Evolutionary conservation across 2,113 vertebrate genomes (phyloP), one percentile per base, ranked within the genome.

Genomic region (Oreochromis aureus): DNA sequence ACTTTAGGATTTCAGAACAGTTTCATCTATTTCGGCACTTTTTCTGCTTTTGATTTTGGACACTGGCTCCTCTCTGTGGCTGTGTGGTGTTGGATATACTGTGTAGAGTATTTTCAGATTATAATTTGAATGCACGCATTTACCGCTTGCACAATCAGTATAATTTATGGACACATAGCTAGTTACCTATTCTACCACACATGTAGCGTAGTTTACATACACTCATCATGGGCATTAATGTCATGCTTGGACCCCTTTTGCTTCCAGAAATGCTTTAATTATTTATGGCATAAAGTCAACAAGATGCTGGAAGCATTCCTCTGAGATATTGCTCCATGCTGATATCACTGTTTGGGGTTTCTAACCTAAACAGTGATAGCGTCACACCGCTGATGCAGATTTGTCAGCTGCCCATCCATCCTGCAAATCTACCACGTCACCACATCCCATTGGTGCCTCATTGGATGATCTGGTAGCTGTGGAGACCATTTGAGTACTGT

Each of bases 61-160:
- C 91, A 34, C 59, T n/a, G 44, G 91, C 91, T 95, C 94, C 80
- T 90, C 91, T 96, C 94, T 96, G 94, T 87, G 93, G 93, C 92
- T 44, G 32, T 30, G 86, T 61, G 89, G 90, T 95, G 86, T 95
- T 95, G 89, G 80, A 96, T 95, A 95, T 88, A 78, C 83, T 30
- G 8, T 2, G 30, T 27, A 30, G 44, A 48, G 24, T 32, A 48
- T 76, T 30, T 30, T 30, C 44, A 76, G 44, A 76, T 18, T 48
- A 44, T 44, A 69, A 83, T 91, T 90, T 93, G 56, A 85, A 81
- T 91, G 93, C 93, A 95, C 73, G 89, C 83, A 80, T 95, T 91
- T 93, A 89, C 89, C 82, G 78, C 89, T 89, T 80, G 30, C 87
- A 63, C 87, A 80, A 86, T 88, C 54, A 85, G 53, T 86, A 83